Evolutionary conservation across 2,797 vertebrate species (phyloP).

Genomic region (Diceros bicornis): DNA sequence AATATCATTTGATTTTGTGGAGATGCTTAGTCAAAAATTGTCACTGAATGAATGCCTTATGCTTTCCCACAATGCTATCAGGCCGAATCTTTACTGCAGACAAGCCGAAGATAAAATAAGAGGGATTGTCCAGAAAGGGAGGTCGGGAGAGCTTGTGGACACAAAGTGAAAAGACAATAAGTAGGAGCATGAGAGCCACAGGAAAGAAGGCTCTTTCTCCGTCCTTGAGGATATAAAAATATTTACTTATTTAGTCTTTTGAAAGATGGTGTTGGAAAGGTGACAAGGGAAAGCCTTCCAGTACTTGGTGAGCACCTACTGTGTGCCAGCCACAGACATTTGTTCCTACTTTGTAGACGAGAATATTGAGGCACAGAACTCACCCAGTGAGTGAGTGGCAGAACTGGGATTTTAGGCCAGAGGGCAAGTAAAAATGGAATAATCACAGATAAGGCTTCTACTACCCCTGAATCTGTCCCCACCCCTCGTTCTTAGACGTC

Average conservation of each 20-base stretch:
- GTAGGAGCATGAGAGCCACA: neutral
- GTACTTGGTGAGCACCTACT: neutral
- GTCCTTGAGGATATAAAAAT: neutral
- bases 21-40: constrained; percentile 76
- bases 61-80: constrained; percentile 46
- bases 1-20: constrained; percentile 73
- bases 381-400: neutral
- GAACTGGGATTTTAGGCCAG: neutral
- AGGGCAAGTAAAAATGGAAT: neutral
- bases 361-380: neutral
- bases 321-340: neutral
- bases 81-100: constrained; percentile 19
- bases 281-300: neutral
- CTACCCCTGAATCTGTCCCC: neutral
- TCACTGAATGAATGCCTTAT: constrained; percentile 51
- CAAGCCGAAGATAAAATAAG: constrained; percentile 64
- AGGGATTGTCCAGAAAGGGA: neutral
- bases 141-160: neutral
- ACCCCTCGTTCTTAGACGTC: neutral
- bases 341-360: neutral
- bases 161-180: neutral
- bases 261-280: neutral
- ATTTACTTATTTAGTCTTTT: neutral
- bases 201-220: neutral
- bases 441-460: neutral